phyloP scores from a whole-genome alignment of 2,797 vertebrate genomes.

The Petrocephalus sullivani region DNA sequence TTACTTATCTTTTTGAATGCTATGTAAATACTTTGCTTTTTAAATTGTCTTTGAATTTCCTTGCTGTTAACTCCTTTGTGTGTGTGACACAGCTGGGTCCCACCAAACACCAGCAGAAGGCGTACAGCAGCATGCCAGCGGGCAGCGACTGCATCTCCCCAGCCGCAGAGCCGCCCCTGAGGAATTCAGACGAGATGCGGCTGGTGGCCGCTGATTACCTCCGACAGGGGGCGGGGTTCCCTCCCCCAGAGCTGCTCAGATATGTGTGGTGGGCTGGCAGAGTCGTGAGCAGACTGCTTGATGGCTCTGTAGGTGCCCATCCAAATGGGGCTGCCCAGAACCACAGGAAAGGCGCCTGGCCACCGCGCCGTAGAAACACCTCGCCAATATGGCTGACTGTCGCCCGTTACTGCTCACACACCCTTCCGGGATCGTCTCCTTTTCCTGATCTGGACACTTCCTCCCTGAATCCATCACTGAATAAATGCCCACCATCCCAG shows the following conservation, averaged over 20 bases:
- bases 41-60: neutral
- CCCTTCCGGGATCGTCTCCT: neutral
- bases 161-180: neutral
- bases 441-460: neutral
- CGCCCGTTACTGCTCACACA: neutral
- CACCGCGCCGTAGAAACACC: neutral
- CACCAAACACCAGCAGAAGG: neutral
- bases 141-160: neutral
- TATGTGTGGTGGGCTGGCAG: neutral
- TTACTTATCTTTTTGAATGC: neutral
- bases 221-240: neutral
- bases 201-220: neutral
- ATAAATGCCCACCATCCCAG: neutral
- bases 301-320: neutral
- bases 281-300: neutral
- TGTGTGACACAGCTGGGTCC: neutral
- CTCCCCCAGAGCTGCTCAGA: neutral
- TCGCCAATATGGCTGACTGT: neutral
- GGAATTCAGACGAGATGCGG: neutral
- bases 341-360: neutral
- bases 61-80: neutral
- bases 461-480: neutral
- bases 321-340: neutral
- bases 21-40: neutral
- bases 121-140: neutral